Evolutionary conservation across 2,797 vertebrate species (phyloP).

Genomic region (Catharus ustulatus): DNA sequence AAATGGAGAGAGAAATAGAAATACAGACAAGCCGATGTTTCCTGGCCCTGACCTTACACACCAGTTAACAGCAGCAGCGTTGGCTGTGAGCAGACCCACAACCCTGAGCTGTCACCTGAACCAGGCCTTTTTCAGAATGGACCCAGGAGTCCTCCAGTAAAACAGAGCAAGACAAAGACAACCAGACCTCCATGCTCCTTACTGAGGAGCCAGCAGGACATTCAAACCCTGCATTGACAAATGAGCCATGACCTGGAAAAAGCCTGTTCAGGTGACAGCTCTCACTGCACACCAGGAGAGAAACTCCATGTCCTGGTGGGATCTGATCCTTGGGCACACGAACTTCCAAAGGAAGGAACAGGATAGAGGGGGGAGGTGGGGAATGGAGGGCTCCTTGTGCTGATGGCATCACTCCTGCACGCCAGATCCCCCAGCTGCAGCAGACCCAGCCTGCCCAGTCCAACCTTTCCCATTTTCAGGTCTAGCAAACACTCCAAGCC

Average conservation of each 20-base stretch:
- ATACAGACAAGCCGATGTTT: not conserved
- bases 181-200: accelerated
- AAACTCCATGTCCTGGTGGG: not conserved
- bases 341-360: not conserved
- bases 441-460: not conserved
- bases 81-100: not conserved
- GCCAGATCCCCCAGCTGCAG: not conserved
- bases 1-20: not conserved
- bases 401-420: not conserved
- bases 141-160: not conserved
- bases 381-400: not conserved
- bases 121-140: not conserved
- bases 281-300: not conserved
- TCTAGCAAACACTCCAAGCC: not conserved
- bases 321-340: not conserved
- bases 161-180: not conserved
- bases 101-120: not conserved
- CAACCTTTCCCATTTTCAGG: not conserved
- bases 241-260: too few relatives aligned
- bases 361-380: too few relatives aligned
- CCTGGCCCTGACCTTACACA: not conserved
- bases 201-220: not conserved
- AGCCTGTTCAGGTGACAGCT: not conserved
- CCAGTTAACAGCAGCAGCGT: not conserved
- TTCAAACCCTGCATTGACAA: not conserved